Percentiles rank a stretch among this genome's conserved stretches.
These are phyloP conservation scores for Colostygia pectinataria DNA, from an alignment of 2,888 invertebrate genomes.

Conservation along the genomic window DNA sequence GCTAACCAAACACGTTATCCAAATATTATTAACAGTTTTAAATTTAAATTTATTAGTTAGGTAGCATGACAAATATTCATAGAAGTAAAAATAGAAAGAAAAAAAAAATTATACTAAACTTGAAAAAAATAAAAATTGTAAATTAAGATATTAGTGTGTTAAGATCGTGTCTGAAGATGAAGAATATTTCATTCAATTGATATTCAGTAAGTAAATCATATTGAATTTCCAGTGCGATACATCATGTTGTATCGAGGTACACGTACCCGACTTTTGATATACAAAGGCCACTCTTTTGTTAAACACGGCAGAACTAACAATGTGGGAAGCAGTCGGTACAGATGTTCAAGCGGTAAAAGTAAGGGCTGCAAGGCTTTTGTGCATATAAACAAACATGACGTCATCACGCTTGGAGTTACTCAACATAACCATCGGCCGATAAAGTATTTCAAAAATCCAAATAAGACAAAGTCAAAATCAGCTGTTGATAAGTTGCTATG, in stretches of 20 bases:
- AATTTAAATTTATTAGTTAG: too few species aligned
- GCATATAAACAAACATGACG: constrained; percentile 15
- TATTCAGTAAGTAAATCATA: not conserved
- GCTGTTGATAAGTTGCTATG: too few species aligned
- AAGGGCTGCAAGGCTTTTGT: constrained; percentile 28
- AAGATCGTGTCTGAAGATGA: too few species aligned
- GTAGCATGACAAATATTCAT: too few species aligned
- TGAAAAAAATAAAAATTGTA: too few species aligned
- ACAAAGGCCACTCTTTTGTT: constrained; percentile 14
- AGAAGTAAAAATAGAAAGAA: too few species aligned
- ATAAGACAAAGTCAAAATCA: too few species aligned
- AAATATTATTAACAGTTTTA: too few species aligned
- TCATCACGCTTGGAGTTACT: constrained; percentile 11
- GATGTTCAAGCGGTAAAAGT: constrained; percentile 9
- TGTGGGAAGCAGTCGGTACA: constrained; percentile 10
- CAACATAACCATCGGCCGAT: constrained; percentile 27
- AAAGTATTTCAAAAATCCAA: not conserved
- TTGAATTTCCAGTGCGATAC: constrained; percentile 2
- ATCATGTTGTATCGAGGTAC: constrained; percentile 6
- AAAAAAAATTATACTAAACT: too few species aligned
- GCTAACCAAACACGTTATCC: too few species aligned
- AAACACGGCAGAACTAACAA: constrained; percentile 5
- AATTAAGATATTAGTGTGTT: too few species aligned
- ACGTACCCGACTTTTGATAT: constrained; percentile 1
- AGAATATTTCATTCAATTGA: too few species aligned